A percentile compares a stretch with the other conserved stretches of the same genome.
These are phyloP conservation scores for Acleris literana DNA, from an alignment of 2,888 invertebrate genomes.

Conservation along the genomic window DNA sequence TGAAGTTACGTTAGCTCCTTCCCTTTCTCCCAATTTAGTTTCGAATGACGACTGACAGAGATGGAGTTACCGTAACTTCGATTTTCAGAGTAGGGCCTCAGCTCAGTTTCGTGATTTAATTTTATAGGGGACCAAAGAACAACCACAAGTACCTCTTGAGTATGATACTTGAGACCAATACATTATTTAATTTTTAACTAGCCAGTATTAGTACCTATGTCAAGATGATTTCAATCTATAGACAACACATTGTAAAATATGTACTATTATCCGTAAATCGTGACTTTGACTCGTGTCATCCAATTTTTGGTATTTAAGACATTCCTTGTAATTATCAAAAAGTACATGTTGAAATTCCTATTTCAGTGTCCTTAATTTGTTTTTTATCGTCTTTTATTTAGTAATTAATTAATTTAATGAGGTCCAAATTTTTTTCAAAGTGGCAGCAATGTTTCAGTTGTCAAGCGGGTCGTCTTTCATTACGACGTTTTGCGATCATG, in stretches of 20 bases:
- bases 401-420: not conserved
- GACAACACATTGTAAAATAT: no score
- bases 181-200: not conserved
- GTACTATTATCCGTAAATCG: no score
- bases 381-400: not conserved
- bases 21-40: no score
- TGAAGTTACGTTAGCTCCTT: no score
- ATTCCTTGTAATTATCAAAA: not conserved
- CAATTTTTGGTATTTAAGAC: slow-evolving; percentile 1
- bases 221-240: no score
- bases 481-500: slow-evolving; percentile 88
- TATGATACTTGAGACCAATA: no score
- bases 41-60: no score
- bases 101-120: no score
- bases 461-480: slow-evolving; percentile 70
- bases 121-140: no score
- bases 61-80: no score
- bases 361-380: not conserved
- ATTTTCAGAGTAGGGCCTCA: no score
- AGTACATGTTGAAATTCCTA: not conserved
- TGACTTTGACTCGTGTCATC: not conserved
- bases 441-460: slow-evolving; percentile 52
- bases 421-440: slow-evolving; percentile 19
- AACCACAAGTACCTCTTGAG: no score
- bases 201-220: slow-evolving; percentile 1